Conservation (phyloP, 2,888 invertebrate genomes). For the Pheosia gnoma region DNA sequence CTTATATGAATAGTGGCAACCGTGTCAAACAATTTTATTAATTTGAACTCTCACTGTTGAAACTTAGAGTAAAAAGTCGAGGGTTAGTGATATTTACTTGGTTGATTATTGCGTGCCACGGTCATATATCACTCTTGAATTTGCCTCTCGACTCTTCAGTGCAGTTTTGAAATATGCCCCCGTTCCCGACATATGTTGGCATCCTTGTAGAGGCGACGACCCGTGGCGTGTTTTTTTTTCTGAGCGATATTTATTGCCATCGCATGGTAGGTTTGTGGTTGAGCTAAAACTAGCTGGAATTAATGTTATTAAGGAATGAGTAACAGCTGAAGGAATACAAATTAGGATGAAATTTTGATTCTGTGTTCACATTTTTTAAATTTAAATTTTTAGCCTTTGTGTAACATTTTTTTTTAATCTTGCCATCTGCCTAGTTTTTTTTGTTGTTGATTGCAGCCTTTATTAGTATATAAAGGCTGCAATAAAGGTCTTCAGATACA, state of each 20-base stretch:
- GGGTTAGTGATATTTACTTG: not conserved
- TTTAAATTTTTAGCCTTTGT: no score
- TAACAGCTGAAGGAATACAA: not conserved
- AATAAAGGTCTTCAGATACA: no score
- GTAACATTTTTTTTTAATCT: no score
- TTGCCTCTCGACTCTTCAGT: conserved; percentile 34
- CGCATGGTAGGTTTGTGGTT: conserved; percentile 2
- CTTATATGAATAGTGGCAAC: conserved; percentile 63
- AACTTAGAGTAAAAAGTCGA: not conserved
- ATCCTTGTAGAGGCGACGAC: conserved; percentile 58
- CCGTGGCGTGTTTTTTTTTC: conserved; percentile 54
- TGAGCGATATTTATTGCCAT: conserved; percentile 29
- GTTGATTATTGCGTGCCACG: not conserved
- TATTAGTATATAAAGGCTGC: no score
- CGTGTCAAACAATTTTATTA: conserved; percentile 7
- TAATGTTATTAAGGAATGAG: not conserved
- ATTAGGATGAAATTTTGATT: no score
- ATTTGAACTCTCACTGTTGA: not conserved
- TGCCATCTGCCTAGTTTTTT: no score
- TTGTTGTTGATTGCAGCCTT: no score
- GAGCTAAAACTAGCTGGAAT: not conserved
- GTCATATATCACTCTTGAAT: conserved; percentile 12
- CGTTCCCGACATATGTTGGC: conserved; percentile 66
- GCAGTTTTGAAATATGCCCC: conserved; percentile 64
- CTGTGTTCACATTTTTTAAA: no score